phyloP scores from a whole-genome alignment of 2,888 invertebrate species.

The Oasisia sp. region DNA sequence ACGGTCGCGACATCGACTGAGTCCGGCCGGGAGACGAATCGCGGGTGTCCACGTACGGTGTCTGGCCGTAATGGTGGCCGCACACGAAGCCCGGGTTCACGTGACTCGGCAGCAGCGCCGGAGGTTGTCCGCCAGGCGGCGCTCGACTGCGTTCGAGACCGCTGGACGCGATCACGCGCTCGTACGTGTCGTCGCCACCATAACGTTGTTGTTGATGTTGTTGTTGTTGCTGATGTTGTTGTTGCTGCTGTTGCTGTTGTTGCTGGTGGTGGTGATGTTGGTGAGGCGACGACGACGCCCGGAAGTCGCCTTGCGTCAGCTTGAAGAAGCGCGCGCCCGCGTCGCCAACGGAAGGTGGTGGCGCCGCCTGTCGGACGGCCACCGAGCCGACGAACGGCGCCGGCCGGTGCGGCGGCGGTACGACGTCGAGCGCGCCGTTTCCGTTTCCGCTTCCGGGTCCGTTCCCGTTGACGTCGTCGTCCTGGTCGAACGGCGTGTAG shows the following conservation, averaged over 20 bases:
- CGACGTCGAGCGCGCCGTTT: not conserved
- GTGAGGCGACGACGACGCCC: not conserved
- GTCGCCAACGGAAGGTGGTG: not conserved
- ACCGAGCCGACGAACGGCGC: not conserved
- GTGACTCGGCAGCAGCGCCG: not conserved
- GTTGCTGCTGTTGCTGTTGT: too few species aligned
- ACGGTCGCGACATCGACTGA: not conserved
- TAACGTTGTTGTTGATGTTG: not conserved
- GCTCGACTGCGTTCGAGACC: not conserved
- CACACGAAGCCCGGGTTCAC: not conserved
- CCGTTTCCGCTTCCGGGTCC: not conserved
- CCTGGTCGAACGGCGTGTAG: slow-evolving; percentile 36
- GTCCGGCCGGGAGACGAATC: not conserved
- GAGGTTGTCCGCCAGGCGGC: not conserved
- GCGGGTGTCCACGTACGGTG: not conserved
- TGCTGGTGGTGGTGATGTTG: not conserved
- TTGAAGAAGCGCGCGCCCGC: slow-evolving; percentile 21
- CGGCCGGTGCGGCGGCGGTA: not conserved
- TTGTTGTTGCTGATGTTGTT: too few species aligned
- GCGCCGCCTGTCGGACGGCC: not conserved
- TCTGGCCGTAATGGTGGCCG: not conserved
- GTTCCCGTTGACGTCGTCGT: not conserved
- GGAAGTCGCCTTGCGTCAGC: slow-evolving; percentile 36
- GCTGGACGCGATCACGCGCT: not conserved
- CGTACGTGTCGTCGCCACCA: slow-evolving; percentile 17